A percentile compares a stretch with the other conserved stretches of the same genome.
phyloP scores from a whole-genome alignment of 2,113 vertebrate species.

The Ceyx melanurus region DNA sequence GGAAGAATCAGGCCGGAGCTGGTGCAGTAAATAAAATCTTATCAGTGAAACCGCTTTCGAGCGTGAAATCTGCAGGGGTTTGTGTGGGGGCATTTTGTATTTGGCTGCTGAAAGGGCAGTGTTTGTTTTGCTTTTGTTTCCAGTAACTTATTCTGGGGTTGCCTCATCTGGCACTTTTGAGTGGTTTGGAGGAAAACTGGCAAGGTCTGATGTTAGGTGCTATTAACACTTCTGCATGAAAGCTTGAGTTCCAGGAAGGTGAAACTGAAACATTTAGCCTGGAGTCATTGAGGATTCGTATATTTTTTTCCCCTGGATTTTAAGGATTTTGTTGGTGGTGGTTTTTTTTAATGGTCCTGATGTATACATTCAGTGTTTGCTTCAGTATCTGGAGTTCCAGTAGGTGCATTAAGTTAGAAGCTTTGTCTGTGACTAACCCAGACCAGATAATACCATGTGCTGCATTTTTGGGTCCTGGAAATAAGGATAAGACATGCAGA shows the following conservation, averaged over 20 bases:
- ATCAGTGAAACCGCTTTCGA: conserved; percentile 2
- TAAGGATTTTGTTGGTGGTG: neutral
- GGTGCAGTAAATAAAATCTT: conserved; percentile 30
- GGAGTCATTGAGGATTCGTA: neutral
- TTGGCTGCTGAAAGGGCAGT: neutral
- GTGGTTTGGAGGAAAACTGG: rapidly evolving
- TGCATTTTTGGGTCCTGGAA: neutral
- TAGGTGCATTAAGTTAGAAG: neutral
- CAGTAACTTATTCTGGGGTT: neutral
- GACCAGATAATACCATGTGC: neutral
- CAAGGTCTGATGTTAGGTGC: neutral
- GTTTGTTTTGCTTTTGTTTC: neutral
- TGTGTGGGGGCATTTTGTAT: neutral
- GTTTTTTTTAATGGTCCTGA: neutral
- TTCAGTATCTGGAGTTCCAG: neutral
- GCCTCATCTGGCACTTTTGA: neutral
- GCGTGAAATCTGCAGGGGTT: neutral
- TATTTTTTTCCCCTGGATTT: neutral
- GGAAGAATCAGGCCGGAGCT: neutral
- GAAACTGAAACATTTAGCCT: neutral
- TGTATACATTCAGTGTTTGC: neutral
- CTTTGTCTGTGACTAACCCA: neutral
- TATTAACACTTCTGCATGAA: neutral
- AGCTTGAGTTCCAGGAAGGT: neutral
- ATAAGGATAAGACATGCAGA: neutral